A percentile compares a stretch with the other conserved stretches of the same genome.
These are phyloP conservation scores for Ormyrus labotus DNA, from an alignment of 2,888 invertebrate genomes.

Conservation along the genomic window DNA sequence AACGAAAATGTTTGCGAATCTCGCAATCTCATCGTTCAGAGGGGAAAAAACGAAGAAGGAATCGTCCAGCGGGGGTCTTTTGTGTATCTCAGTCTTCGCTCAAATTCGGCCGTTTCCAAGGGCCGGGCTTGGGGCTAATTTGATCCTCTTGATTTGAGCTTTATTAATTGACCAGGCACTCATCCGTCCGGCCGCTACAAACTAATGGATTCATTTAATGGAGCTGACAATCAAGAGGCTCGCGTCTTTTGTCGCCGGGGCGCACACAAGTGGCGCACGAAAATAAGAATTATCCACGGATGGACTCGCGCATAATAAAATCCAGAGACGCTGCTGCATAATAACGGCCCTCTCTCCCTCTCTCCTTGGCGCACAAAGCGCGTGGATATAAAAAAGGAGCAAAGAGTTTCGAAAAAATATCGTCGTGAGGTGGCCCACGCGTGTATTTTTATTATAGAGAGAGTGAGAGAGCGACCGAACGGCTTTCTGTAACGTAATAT, in stretches of 20 bases:
- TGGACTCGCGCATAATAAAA: slow-evolving; percentile 41
- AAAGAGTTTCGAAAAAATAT: slow-evolving; percentile 11
- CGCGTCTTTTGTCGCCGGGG: slow-evolving; percentile 35
- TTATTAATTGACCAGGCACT: slow-evolving; percentile 55
- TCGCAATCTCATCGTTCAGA: slow-evolving; percentile 39
- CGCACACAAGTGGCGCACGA: slow-evolving; percentile 4
- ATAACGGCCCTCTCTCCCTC: slow-evolving; percentile 31
- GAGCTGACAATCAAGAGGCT: slow-evolving; percentile 50
- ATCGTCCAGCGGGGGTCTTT: slow-evolving; percentile 36
- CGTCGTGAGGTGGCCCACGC: slow-evolving; percentile 15
- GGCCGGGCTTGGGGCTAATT: slow-evolving; percentile 40
- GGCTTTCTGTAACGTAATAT: slow-evolving; percentile 45
- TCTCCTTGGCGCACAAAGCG: not conserved
- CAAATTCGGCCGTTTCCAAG: not conserved
- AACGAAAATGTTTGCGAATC: slow-evolving; percentile 53
- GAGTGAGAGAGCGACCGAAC: not conserved
- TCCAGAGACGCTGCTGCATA: slow-evolving; percentile 6
- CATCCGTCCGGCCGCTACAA: not conserved
- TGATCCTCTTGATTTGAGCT: slow-evolving; percentile 55
- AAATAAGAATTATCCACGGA: slow-evolving; percentile 44
- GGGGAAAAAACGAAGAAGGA: slow-evolving; percentile 30
- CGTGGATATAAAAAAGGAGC: slow-evolving; percentile 16
- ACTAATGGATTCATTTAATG: slow-evolving; percentile 58
- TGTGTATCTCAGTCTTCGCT: slow-evolving; percentile 18
- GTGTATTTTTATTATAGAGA: slow-evolving; percentile 15